These are phyloP conservation scores for Apeltes quadracus DNA, from an alignment of 2,113 vertebrate species.

Conservation along the genomic window DNA sequence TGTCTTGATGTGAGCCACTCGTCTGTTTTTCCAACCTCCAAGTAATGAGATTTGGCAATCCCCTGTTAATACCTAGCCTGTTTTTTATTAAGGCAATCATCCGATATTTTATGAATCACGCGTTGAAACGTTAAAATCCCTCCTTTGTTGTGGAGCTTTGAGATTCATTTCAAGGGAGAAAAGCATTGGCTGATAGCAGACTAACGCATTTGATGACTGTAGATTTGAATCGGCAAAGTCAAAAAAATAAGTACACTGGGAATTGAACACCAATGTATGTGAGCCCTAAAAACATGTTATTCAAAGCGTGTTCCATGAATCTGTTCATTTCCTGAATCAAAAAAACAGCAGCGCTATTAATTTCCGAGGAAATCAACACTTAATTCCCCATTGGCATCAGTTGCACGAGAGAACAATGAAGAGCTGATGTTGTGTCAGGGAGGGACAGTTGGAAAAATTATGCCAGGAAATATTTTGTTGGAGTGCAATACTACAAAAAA, in stretches of 20 bases:
- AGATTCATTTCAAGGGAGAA: constrained; percentile 30
- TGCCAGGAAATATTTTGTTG: no score
- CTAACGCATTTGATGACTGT: background rate
- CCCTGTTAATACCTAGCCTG: constrained; percentile 24
- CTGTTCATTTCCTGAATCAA: no score
- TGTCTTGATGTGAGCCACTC: constrained; percentile 50
- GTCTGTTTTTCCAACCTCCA: constrained; percentile 59
- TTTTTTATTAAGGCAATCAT: constrained; percentile 65
- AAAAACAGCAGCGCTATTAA: no score
- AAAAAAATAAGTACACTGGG: background rate
- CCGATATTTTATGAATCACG: constrained; percentile 45
- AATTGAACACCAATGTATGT: background rate
- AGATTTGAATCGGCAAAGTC: background rate
- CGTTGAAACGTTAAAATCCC: constrained; percentile 3
- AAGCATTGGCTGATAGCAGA: background rate
- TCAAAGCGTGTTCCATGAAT: no score
- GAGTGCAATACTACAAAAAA: no score
- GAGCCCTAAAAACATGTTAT: no score
- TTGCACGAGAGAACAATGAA: no score
- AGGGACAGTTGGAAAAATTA: no score
- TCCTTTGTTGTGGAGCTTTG: constrained; percentile 1
- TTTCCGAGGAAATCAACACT: no score
- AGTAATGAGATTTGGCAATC: constrained; percentile 41
- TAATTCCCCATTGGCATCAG: no score
- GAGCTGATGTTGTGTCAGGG: no score